These are phyloP conservation scores for Myotis vivesi DNA, from an alignment of 2,797 vertebrate genomes.

Conservation along the genomic window DNA sequence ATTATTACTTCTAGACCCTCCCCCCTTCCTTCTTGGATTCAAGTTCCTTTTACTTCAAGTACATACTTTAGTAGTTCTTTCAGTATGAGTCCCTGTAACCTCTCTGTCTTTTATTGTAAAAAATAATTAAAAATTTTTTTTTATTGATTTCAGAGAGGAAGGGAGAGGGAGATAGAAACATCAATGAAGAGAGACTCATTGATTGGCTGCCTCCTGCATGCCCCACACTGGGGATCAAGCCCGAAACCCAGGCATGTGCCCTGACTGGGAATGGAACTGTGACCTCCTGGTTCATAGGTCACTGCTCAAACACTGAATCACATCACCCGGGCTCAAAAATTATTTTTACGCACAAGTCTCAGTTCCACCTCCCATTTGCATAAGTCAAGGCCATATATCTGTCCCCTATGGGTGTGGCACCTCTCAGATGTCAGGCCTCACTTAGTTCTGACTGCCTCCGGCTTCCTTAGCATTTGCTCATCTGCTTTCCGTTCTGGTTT, in stretches of 20 bases:
- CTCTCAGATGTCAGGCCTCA: no score
- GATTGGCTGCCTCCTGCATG: no score
- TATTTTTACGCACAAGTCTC: not conserved
- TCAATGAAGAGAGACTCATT: no score
- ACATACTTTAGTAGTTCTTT: not conserved
- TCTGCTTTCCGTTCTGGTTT: not conserved
- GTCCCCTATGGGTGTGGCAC: not conserved
- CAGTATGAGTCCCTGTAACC: not conserved
- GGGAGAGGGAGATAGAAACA: no score
- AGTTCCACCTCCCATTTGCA: not conserved
- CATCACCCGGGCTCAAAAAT: not conserved
- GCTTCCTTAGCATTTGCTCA: not conserved
- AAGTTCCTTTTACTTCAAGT: not conserved
- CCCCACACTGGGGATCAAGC: no score
- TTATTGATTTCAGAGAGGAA: no score
- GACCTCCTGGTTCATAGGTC: no score
- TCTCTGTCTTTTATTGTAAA: not conserved
- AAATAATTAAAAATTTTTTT: not conserved
- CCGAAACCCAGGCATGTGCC: no score
- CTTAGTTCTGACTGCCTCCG: not conserved
- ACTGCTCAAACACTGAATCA: no score
- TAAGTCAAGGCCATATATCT: not conserved
- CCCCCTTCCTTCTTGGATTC: not conserved
- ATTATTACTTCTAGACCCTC: not conserved
- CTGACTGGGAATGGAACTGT: no score